Conservation (phyloP, 2,888 invertebrate genomes). For the Aporophyla lueneburgensis region DNA sequence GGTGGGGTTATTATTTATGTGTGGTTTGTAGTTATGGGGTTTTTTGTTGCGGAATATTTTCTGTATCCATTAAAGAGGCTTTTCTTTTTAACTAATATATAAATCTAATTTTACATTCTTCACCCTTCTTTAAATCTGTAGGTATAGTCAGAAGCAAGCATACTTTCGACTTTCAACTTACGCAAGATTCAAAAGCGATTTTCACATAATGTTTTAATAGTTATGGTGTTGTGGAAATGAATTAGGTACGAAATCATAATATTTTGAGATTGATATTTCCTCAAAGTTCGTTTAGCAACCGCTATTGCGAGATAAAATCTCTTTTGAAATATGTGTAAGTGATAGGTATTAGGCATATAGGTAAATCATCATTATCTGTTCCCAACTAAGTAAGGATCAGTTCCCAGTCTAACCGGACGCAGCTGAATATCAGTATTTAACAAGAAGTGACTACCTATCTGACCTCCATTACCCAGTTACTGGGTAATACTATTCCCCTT, state of each 20-base stretch:
- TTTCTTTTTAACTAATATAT: background rate
- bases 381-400: no score
- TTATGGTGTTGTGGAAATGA: background rate
- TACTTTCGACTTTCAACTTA: background rate
- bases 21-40: background rate
- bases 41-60: conserved; percentile 10
- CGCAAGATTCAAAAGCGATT: background rate
- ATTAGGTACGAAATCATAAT: background rate
- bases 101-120: background rate
- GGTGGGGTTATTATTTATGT: conserved; percentile 32
- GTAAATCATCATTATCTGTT: no score
- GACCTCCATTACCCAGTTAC: no score
- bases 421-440: no score
- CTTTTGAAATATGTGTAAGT: background rate
- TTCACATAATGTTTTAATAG: background rate
- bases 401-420: no score
- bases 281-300: background rate
- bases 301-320: background rate
- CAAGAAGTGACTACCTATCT: no score
- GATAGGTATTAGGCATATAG: background rate
- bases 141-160: background rate
- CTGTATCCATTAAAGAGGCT: conserved; percentile 5
- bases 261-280: background rate
- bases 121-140: background rate
- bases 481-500: no score